Evolutionary conservation across 2,797 vertebrate species (phyloP).

Genomic region (Liasis olivaceus): DNA sequence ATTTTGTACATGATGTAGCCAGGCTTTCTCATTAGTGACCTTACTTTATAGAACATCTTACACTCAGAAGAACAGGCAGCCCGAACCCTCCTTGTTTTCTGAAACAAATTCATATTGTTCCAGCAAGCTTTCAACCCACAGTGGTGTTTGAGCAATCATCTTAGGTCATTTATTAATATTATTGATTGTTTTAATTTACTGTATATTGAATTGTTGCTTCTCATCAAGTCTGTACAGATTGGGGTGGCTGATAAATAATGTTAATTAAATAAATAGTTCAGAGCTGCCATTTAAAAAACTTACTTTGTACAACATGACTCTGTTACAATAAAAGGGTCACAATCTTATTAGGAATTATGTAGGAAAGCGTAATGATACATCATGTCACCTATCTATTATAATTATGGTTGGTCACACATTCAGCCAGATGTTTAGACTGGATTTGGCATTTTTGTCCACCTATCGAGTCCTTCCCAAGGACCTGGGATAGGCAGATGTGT

Average conservation of each 20-base stretch:
- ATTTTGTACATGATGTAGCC: not conserved
- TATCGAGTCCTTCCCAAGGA: no score
- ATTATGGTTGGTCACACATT: not conserved
- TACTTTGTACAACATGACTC: not conserved
- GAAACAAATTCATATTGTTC: not conserved
- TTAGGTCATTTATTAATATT: not conserved
- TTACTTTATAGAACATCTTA: not conserved
- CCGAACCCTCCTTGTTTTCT: not conserved
- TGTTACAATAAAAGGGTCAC: not conserved
- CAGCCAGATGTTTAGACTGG: not conserved
- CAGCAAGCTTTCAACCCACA: not conserved
- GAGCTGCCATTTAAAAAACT: not conserved
- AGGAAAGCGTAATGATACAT: not conserved
- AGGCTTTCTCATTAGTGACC: not conserved
- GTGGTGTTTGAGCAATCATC: not conserved
- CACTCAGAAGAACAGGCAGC: not conserved
- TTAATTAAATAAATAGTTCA: not conserved
- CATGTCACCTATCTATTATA: not conserved
- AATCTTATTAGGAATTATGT: not conserved
- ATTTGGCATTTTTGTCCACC: not conserved
- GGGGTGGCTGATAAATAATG: not conserved
- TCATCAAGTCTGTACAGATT: not conserved
- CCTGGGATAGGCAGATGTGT: no score
- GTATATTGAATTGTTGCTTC: not conserved
- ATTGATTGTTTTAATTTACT: not conserved